Percentiles rank a stretch among this genome's conserved stretches.
Conservation (phyloP, 1,140 invertebrate species). For the Drosophila paulistorum region DNA sequence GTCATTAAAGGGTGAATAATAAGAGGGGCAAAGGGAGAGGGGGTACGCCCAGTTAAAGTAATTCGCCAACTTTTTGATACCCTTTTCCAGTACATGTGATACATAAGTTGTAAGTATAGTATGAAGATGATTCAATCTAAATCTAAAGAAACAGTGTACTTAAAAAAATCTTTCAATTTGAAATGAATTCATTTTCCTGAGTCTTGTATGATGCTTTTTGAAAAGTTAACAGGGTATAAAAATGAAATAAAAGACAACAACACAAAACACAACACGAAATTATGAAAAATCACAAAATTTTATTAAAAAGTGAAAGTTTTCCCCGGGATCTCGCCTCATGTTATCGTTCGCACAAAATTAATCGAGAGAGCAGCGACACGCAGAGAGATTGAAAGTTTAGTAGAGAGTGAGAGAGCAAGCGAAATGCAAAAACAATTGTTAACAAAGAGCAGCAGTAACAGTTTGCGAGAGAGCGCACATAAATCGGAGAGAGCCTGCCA, state of each 20-base stretch:
- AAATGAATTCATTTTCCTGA: too few species aligned
- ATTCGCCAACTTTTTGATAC: background rate
- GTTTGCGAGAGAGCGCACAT: background rate
- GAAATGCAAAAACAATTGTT: constrained; percentile 23
- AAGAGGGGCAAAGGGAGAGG: background rate
- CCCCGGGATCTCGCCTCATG: constrained; percentile 35
- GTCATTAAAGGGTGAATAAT: constrained; percentile 54
- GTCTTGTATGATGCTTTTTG: background rate
- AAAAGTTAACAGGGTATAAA: background rate
- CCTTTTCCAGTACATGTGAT: background rate
- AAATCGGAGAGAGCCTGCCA: background rate
- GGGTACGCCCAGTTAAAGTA: background rate
- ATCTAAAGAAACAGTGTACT: too few species aligned
- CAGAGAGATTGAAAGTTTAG: constrained; percentile 7
- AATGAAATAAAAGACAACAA: constrained; percentile 40
- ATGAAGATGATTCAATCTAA: too few species aligned
- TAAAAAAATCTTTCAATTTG: too few species aligned
- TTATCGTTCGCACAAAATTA: constrained; percentile 70
- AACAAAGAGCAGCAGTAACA: constrained; percentile 14
- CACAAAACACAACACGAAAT: constrained; percentile 50
- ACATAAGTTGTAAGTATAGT: too few species aligned
- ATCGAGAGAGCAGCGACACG: constrained; percentile 33
- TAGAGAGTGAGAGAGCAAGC: background rate
- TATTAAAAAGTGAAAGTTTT: constrained; percentile 78
- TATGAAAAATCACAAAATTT: constrained; percentile 76